Conservation (phyloP, 2,888 invertebrate genomes). For the Charanyca ferruginea region DNA sequence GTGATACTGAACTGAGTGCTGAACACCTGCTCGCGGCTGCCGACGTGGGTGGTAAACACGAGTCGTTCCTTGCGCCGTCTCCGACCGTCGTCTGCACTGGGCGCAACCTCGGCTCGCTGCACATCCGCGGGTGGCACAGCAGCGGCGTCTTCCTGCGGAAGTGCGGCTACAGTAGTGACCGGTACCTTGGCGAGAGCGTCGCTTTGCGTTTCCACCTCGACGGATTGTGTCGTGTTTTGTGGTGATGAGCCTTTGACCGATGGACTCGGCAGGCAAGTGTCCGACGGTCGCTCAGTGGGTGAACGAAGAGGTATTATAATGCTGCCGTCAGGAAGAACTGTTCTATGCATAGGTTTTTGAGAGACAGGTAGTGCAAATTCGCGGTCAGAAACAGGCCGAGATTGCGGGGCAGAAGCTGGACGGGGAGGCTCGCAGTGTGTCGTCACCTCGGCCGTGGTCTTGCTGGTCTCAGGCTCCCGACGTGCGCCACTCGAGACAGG, state of each 20-base stretch:
- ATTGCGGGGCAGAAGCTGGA: slow-evolving; percentile 69
- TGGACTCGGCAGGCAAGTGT: slow-evolving; percentile 55
- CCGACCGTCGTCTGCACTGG: slow-evolving; percentile 58
- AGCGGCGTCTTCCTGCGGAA: background rate
- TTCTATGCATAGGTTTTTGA: slow-evolving; percentile 77
- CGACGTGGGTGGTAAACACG: slow-evolving; percentile 93
- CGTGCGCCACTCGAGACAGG: slow-evolving; percentile 70
- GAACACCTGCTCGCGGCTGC: slow-evolving; percentile 93
- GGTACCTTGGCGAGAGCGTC: background rate
- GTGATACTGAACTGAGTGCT: slow-evolving; percentile 92
- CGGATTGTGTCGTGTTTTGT: background rate
- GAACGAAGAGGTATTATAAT: slow-evolving; percentile 90
- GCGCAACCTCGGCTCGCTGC: slow-evolving; percentile 33
- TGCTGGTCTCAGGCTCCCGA: slow-evolving; percentile 57
- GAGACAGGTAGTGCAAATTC: slow-evolving; percentile 76
- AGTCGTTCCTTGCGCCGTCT: slow-evolving; percentile 84
- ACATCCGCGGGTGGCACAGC: background rate
- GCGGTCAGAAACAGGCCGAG: slow-evolving; percentile 73
- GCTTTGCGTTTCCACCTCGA: slow-evolving; percentile 21
- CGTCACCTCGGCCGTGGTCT: slow-evolving; percentile 37
- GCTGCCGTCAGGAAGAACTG: slow-evolving; percentile 90
- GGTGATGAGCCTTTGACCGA: slow-evolving; percentile 6
- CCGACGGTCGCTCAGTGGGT: slow-evolving; percentile 81
- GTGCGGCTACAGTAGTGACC: background rate
- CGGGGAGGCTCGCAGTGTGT: slow-evolving; percentile 66